These are phyloP conservation scores for Micromussa lordhowensis DNA, from an alignment of 92 coral and sea anemone genomes.

Conservation along the genomic window DNA sequence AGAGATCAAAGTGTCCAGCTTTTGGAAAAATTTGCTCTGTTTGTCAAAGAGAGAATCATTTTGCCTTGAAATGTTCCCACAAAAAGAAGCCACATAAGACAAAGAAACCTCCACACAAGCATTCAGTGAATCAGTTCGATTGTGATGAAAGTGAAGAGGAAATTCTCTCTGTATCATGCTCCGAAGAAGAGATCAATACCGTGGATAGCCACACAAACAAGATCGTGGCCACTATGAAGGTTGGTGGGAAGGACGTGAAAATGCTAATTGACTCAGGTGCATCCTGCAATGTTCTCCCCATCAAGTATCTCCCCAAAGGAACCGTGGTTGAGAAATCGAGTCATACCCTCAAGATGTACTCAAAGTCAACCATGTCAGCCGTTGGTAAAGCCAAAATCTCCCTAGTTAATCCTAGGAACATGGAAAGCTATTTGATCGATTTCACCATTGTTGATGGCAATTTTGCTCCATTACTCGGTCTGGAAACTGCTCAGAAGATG, in stretches of 20 bases:
- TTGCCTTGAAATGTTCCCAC: constrained; percentile 17
- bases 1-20: constrained; percentile 66
- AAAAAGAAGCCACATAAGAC: not conserved
- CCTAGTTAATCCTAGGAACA: constrained; percentile 26
- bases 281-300: constrained; percentile 47
- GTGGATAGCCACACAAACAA: constrained; percentile 5
- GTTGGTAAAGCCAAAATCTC: constrained; percentile 24
- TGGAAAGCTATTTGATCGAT: constrained; percentile 4
- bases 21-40: constrained; percentile 49
- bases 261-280: constrained; percentile 46
- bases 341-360: constrained; percentile 23
- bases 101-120: constrained; percentile 28
- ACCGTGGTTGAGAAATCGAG: constrained; percentile 2
- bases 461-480: constrained; percentile 40
- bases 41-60: constrained; percentile 48
- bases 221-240: constrained; percentile 41
- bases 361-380: constrained; percentile 33
- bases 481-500: constrained; percentile 49
- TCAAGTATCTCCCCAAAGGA: constrained; percentile 37
- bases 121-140: constrained; percentile 26
- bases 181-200: constrained; percentile 31
- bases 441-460: constrained; percentile 36
- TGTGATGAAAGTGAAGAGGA: constrained; percentile 29
- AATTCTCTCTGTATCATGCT: constrained; percentile 14
- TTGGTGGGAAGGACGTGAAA: constrained; percentile 13